A percentile compares a stretch with the other conserved stretches of the same genome.
Evolutionary conservation across 2,888 invertebrate species (phyloP).

Genomic region (Mythimna loreyi): DNA sequence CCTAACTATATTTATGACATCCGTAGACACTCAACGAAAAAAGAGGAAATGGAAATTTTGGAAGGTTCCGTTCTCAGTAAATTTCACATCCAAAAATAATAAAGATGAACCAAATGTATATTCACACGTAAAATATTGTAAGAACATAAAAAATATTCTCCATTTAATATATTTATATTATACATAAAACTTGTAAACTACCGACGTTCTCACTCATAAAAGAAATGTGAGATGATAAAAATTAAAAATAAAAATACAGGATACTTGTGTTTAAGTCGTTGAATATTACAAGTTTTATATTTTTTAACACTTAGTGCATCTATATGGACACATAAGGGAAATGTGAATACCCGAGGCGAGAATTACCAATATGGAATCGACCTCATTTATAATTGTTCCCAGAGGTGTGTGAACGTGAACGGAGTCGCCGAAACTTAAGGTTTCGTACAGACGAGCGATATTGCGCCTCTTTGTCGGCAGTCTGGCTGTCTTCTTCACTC

Average conservation of each 20-base stretch:
- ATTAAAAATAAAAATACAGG: slow-evolving; percentile 46
- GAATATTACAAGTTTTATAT: slow-evolving; percentile 37
- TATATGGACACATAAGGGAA: slow-evolving; percentile 54
- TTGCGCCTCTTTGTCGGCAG: slow-evolving; percentile 72
- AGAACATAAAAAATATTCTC: slow-evolving; percentile 25
- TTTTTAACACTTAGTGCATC: slow-evolving; percentile 57
- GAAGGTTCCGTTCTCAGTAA: slow-evolving; percentile 27
- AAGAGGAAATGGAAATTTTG: neutral
- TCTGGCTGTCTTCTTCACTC: slow-evolving; percentile 81
- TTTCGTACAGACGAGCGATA: slow-evolving; percentile 64
- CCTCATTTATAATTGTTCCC: slow-evolving; percentile 69
- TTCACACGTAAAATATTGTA: slow-evolving; percentile 26
- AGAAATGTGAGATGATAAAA: slow-evolving; percentile 39
- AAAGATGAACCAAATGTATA: slow-evolving; percentile 34
- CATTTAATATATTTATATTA: slow-evolving; percentile 2
- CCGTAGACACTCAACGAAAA: neutral
- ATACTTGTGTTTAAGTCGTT: slow-evolving; percentile 45
- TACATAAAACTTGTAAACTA: slow-evolving; percentile 28
- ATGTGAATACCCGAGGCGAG: slow-evolving; percentile 63
- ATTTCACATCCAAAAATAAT: slow-evolving; percentile 31
- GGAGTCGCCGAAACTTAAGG: slow-evolving; percentile 52
- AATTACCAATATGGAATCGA: slow-evolving; percentile 64
- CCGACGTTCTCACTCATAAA: slow-evolving; percentile 44
- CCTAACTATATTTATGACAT: neutral
- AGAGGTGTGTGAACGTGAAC: slow-evolving; percentile 60